Evolutionary conservation across 2,113 vertebrate genomes (phyloP).

Genomic region (Malaclemys terrapin): DNA sequence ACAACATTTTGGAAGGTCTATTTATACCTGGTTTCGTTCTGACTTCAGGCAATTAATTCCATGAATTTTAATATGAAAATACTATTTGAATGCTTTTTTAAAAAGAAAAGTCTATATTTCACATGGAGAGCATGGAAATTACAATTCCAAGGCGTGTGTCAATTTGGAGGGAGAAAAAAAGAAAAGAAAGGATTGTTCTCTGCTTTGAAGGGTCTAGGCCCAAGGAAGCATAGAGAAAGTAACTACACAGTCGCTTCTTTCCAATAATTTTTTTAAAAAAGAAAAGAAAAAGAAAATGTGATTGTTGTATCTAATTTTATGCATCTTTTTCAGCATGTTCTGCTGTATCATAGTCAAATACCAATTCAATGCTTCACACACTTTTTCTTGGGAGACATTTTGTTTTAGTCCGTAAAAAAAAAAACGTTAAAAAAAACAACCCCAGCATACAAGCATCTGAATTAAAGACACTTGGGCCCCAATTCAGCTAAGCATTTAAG

Average conservation of each 20-base stretch:
- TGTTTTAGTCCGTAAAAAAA: not conserved
- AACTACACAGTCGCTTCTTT: not conserved
- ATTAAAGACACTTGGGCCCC: not conserved
- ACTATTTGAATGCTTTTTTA: constrained; percentile 5
- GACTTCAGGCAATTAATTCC: constrained; percentile 43
- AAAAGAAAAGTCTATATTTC: constrained; percentile 48
- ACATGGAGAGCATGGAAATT: constrained; percentile 39
- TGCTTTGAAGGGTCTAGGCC: constrained; percentile 50
- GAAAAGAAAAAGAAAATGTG: not conserved
- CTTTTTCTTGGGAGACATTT: not conserved
- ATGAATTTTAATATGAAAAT: constrained; percentile 45
- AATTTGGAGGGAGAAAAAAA: constrained; percentile 21
- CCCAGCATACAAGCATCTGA: rapidly evolving
- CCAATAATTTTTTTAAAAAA: not conserved
- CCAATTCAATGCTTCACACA: not conserved
- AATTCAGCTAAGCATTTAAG: not conserved
- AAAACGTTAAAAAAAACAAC: not conserved
- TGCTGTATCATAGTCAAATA: not conserved
- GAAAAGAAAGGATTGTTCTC: not conserved
- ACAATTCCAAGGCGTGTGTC: constrained; percentile 41
- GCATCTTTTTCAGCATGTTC: not conserved
- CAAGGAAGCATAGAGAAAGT: not conserved
- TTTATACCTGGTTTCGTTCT: constrained; percentile 20
- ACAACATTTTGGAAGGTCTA: not conserved
- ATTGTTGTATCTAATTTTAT: not conserved